phyloP scores from a whole-genome alignment of 1,140 invertebrate genomes.

The Platyscapa corneri region DNA sequence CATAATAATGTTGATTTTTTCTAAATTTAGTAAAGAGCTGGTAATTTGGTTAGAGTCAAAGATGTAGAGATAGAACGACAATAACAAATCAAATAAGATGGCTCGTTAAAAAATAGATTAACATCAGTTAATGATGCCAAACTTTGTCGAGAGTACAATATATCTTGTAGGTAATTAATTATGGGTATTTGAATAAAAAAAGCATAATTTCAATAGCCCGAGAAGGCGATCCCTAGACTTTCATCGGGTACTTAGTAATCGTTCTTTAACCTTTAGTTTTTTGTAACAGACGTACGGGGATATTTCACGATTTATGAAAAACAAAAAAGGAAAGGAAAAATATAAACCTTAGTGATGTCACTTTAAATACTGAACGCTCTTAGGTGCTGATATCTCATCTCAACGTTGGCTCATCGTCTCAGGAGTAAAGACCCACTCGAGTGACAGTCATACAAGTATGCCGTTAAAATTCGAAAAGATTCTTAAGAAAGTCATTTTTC shows the following conservation, averaged over 20 bases:
- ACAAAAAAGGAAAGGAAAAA: background rate
- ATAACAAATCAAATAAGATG: too few relatives aligned
- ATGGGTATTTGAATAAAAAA: too few relatives aligned
- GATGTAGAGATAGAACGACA: too few relatives aligned
- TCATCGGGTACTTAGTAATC: background rate
- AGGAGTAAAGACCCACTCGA: background rate
- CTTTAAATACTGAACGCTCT: background rate
- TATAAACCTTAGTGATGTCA: background rate
- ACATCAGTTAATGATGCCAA: too few relatives aligned
- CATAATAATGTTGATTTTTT: too few relatives aligned
- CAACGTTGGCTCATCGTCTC: background rate
- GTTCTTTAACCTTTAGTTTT: background rate
- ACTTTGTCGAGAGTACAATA: too few relatives aligned
- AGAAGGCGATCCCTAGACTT: background rate
- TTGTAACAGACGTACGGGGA: background rate
- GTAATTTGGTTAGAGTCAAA: too few relatives aligned
- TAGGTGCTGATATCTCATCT: background rate
- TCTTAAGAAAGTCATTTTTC: conserved; percentile 14
- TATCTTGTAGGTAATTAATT: too few relatives aligned
- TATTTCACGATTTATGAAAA: background rate
- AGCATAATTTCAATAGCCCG: too few relatives aligned
- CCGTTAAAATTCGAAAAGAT: background rate
- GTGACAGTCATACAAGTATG: background rate
- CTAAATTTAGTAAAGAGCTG: too few relatives aligned
- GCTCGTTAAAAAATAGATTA: too few relatives aligned